A percentile compares a stretch with the other conserved stretches of the same genome.
Conservation (phyloP, 2,797 vertebrate species). For the Cheirogaleus major region DNA sequence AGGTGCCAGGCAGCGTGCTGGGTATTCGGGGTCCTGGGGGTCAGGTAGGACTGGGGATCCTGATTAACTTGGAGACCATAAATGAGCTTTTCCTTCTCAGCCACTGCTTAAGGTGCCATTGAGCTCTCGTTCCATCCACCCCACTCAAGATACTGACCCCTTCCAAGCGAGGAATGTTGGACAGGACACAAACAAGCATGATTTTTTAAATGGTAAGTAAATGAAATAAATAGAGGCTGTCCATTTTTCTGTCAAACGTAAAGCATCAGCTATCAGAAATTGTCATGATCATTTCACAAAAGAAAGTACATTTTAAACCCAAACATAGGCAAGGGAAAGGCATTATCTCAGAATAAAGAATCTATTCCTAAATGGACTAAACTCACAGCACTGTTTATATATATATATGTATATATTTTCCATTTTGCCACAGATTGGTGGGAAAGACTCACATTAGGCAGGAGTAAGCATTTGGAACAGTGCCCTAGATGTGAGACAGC, state of each 20-base stretch:
- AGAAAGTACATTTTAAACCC: neutral
- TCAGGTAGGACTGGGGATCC: neutral
- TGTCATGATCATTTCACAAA: neutral
- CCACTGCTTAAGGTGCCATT: accelerated
- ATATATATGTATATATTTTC: neutral
- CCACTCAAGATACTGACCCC: neutral
- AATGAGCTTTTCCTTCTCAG: neutral
- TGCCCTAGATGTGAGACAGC: accelerated
- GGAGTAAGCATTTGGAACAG: neutral
- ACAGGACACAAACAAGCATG: neutral
- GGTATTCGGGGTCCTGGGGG: neutral
- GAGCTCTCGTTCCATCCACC: neutral
- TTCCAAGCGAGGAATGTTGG: neutral
- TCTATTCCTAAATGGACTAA: constrained; percentile 9
- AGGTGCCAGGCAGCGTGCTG: neutral
- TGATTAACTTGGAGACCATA: neutral
- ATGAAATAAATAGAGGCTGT: neutral
- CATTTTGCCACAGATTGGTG: neutral
- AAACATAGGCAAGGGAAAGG: neutral
- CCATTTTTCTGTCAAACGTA: neutral
- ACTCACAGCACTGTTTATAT: neutral
- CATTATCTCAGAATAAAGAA: constrained; percentile 21
- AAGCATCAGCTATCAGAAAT: neutral
- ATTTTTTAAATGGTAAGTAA: neutral
- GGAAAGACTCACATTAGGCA: neutral